These are phyloP conservation scores for Bellardia pandia DNA, from an alignment of 2,888 invertebrate genomes.

Conservation along the genomic window DNA sequence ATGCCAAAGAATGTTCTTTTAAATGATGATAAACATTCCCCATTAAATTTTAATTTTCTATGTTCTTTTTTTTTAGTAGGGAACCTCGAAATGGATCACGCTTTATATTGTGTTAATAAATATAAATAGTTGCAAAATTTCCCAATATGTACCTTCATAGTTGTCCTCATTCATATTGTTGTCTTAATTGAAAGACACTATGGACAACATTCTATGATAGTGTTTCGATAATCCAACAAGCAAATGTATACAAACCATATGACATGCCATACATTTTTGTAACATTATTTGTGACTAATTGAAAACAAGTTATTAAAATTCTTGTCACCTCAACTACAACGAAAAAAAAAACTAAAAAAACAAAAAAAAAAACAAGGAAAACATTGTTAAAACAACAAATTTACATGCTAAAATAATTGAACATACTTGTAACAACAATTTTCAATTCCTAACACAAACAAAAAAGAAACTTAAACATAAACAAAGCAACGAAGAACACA, in stretches of 20 bases:
- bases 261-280: slow-evolving; percentile 59
- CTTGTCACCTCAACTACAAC: slow-evolving; percentile 71
- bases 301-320: slow-evolving; percentile 75
- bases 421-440: slow-evolving; percentile 78
- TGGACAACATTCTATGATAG: slow-evolving; percentile 1
- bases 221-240: slow-evolving; percentile 32
- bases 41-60: too few species aligned
- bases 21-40: too few species aligned
- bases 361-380: slow-evolving; percentile 51
- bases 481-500: background rate
- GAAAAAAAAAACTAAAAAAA: slow-evolving; percentile 23
- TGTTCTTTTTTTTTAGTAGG: too few species aligned
- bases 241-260: slow-evolving; percentile 13
- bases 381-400: slow-evolving; percentile 76
- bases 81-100: too few species aligned
- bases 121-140: background rate
- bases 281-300: slow-evolving; percentile 73
- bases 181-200: slow-evolving; percentile 52
- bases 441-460: slow-evolving; percentile 76
- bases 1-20: too few species aligned
- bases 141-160: background rate
- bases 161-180: slow-evolving; percentile 30
- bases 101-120: background rate
- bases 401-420: slow-evolving; percentile 82
- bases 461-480: background rate